Percentiles rank a stretch among this genome's conserved stretches.
Evolutionary conservation across 30 jellyfish, hydroid and myxozoan genomes (phyloP).

Genomic region (Phacellophora camtschatica): DNA sequence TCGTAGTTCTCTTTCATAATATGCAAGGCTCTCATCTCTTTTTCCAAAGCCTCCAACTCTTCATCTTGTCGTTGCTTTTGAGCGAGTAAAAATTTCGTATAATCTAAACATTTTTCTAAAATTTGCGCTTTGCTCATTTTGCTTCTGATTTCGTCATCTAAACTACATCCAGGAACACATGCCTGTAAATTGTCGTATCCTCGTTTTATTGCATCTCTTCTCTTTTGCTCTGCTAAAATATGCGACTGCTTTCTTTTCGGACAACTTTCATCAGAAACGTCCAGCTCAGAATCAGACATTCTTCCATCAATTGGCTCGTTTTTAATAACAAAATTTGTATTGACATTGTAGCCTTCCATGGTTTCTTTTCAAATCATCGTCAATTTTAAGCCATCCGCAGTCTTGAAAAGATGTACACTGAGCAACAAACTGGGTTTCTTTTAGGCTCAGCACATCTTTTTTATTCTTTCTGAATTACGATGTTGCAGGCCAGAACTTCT

Average conservation of each 20-base stretch:
- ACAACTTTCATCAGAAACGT: conserved; percentile 18
- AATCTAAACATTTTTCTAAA: conserved; percentile 48
- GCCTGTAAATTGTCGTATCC: conserved; percentile 60
- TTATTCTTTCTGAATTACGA: too few species aligned
- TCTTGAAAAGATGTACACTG: too few species aligned
- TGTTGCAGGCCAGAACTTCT: too few species aligned
- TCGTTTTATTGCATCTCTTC: conserved; percentile 60
- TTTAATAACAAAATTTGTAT: background rate
- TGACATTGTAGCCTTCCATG: too few species aligned
- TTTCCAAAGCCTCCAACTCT: conserved; percentile 50
- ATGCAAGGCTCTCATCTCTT: conserved; percentile 48
- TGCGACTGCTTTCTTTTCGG: conserved; percentile 41
- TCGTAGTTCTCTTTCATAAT: conserved; percentile 57
- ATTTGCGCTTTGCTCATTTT: conserved; percentile 82
- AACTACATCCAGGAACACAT: conserved; percentile 75
- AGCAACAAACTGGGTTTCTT: too few species aligned
- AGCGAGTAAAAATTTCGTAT: background rate
- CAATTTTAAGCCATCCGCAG: too few species aligned
- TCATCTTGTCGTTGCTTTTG: conserved; percentile 55
- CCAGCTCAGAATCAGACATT: conserved; percentile 18
- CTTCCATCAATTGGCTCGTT: background rate
- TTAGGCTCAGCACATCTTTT: too few species aligned
- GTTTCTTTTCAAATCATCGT: too few species aligned
- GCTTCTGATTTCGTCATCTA: conserved; percentile 1
- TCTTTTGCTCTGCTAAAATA: conserved; percentile 60